Evolutionary conservation across 1,140 invertebrate species (phyloP).

Genomic region (Littorina saxatilis): DNA sequence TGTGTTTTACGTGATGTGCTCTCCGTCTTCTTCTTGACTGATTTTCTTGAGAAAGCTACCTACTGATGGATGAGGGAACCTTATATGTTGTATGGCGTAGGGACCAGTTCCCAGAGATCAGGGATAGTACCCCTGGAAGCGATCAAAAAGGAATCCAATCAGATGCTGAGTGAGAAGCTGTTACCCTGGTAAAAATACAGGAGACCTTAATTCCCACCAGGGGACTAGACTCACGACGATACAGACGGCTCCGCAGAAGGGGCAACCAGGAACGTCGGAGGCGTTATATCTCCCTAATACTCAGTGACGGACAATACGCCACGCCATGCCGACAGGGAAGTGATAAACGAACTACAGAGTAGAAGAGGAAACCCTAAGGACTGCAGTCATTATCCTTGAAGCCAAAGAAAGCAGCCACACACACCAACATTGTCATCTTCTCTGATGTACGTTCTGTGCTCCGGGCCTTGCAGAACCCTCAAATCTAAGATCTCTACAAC

Average conservation of each 20-base stretch:
- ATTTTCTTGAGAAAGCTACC: no score
- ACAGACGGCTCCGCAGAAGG: conserved; percentile 10
- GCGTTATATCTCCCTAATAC: neutral
- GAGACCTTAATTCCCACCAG: neutral
- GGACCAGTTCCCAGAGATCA: neutral
- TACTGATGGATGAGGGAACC: no score
- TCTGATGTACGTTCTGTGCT: neutral
- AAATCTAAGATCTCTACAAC: neutral
- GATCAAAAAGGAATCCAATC: neutral
- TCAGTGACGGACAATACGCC: neutral
- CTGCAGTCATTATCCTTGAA: neutral
- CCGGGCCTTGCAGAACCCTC: neutral
- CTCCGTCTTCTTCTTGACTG: no score
- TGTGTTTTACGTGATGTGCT: no score
- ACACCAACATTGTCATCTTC: neutral
- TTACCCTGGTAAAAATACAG: neutral
- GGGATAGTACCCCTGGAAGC: neutral
- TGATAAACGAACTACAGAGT: neutral
- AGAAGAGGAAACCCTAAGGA: neutral
- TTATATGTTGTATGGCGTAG: no score
- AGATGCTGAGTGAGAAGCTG: neutral
- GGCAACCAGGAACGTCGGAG: conserved; percentile 1
- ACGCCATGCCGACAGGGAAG: neutral
- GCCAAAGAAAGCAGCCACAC: neutral
- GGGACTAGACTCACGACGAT: neutral